Base-by-base conservation (phyloP, 2,888 invertebrate species). In the Lordiphosa fenestrarum region DNA sequence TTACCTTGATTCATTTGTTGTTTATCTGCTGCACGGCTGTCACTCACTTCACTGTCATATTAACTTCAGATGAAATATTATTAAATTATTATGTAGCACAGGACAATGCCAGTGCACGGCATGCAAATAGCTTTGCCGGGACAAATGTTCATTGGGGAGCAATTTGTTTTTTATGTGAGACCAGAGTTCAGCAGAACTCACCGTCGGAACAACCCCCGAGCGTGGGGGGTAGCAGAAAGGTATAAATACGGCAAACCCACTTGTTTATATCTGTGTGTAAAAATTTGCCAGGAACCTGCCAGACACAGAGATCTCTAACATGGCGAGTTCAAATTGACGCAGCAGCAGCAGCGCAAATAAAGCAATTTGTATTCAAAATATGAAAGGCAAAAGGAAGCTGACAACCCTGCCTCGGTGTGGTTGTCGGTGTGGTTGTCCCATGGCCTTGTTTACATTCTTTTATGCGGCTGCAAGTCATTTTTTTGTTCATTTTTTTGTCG, bases 341-440 rank as follows among this genome's bases (percentile, higher is more conserved):
- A 73, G 82, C 70, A 84, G 82, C 70, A 84, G 85, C 77, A 33
- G 15, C 13, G 77, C 73, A 87, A 87, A 85, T 86, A 86, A 88
- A 88, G 88, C 86, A 88, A 88, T 88, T 88, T 88, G 88, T 88
- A 88, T 88, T 88, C 88, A 88, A 88, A 88, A 88, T 88, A 88
- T 87, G 87, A 87, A 88, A 83, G 82, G 83, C 84, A 73, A 64
- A 63, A 73, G 69, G 80, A 71, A 69, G 73, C 71, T 69, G 69
- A 66, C 69, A 57, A 49, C 51, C 47, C 56, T 52, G 54, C 39
- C 46, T 42, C 51, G 23, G 25, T 25, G 25, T 25, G 25, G 25
- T 2, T 25, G 25, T 42, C 51, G 23, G 25, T 25, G 25, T 25
- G 25, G 25, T 2, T 25, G 25, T 25, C 39, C 53, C 47, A 21